phyloP scores from a whole-genome alignment of 92 coral and sea anemone species.

The Epizoanthus rinbou region DNA sequence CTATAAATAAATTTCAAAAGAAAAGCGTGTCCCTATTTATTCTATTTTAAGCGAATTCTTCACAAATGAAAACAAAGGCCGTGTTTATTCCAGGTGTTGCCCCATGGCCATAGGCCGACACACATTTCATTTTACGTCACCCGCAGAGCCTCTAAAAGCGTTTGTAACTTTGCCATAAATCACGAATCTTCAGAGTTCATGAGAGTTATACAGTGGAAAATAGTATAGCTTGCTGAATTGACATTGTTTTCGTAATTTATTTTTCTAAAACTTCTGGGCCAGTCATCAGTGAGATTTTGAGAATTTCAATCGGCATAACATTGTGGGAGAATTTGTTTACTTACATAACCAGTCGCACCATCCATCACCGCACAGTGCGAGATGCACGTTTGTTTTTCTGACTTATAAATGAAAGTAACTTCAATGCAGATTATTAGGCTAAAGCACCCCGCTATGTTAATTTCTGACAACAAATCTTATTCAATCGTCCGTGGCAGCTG shows the following conservation, averaged over 20 bases:
- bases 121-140: not conserved
- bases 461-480: not conserved
- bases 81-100: constrained; percentile 31
- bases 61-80: not conserved
- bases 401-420: not conserved
- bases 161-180: no score
- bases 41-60: not conserved
- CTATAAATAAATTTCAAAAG: not conserved
- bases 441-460: not conserved
- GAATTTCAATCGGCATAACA: no score
- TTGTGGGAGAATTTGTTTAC: no score
- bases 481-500: not conserved
- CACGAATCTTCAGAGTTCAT: no score
- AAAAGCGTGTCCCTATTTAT: constrained; percentile 5
- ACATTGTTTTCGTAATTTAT: no score
- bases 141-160: not conserved
- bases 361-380: not conserved
- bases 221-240: no score
- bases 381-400: not conserved
- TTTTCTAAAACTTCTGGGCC: no score
- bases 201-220: no score
- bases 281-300: no score
- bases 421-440: not conserved
- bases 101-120: not conserved
- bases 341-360: not conserved